Base-by-base conservation (phyloP, 2,113 vertebrate species). In the Chinchilla lanigera region DNA sequence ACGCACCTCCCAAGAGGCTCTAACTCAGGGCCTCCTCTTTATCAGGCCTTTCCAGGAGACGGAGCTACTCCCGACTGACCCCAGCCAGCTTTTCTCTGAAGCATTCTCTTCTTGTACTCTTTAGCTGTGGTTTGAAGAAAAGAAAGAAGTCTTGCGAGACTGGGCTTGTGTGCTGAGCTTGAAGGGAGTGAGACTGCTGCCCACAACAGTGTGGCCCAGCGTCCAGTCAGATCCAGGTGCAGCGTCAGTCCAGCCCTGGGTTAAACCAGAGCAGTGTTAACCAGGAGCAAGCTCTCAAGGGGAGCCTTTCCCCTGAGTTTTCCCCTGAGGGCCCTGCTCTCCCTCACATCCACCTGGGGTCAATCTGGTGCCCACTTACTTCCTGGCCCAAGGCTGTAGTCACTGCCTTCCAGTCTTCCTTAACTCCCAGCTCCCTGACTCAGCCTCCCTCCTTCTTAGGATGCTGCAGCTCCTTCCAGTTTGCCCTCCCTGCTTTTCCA, bases 71-170 rank as follows among this genome's bases (percentile, higher is more conserved):
- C 50, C 89, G 60, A 73, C 44, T 58, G 16, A 50, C 3, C 50
- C 24, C 7, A 3, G 12, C 91, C 47, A 67, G n/a, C 73, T 77
- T 91, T 80, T 47, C 75, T 52, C 38, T 61, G 30, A 54, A 95
- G 38, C 47, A 63, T 33, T 61, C 4, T 85, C 67, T 35, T 33
- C 61, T 60, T 89, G 22, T 0, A 38, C 41, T 71, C 73, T 56
- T 61, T 52, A 52, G 77, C 38, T 75, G 8, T 54, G 44, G 30
- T 96, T 80, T 95, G 38, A 92, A 73, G 13, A 95, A 90, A 82
- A 56, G 26, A 56, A 93, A 90, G 56, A 71, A n/a, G 3, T 82
- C 69, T 67, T 81, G 28, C 50, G 3, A 90, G 50, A 41, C 44
- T 56, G 16, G 30, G 4, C 20, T 60, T 47, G 17, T 24, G 1